These are phyloP conservation scores for Heliconius cydno DNA, from an alignment of 2,888 invertebrate genomes.

Conservation along the genomic window DNA sequence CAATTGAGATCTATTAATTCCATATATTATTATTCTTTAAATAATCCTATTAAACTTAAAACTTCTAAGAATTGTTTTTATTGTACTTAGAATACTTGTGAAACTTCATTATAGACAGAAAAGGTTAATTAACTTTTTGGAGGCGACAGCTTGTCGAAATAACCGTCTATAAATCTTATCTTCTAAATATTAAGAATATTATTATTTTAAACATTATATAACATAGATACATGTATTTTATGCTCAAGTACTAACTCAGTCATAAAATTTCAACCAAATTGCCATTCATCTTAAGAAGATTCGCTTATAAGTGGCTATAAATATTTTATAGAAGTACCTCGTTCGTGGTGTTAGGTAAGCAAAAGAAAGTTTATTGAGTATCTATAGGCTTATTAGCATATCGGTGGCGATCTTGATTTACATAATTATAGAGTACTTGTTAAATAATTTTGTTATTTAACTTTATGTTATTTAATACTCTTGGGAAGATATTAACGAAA, in stretches of 20 bases:
- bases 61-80: too few relatives aligned
- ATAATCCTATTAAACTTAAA: too few relatives aligned
- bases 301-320: not conserved
- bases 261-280: not conserved
- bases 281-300: not conserved
- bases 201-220: not conserved
- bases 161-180: too few relatives aligned
- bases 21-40: too few relatives aligned
- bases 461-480: conserved; percentile 9
- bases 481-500: not conserved
- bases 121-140: too few relatives aligned
- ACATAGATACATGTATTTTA: not conserved
- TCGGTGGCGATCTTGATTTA: conserved; percentile 29
- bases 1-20: too few relatives aligned
- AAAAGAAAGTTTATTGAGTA: conserved; percentile 33
- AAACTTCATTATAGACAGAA: too few relatives aligned
- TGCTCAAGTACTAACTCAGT: not conserved
- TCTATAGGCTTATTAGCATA: conserved; percentile 36
- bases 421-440: not conserved
- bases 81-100: too few relatives aligned
- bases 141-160: too few relatives aligned
- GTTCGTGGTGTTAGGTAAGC: not conserved
- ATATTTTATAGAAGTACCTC: not conserved
- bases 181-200: not conserved
- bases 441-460: conserved; percentile 12